These are phyloP conservation scores for Glareola pratincola DNA, from an alignment of 2,113 vertebrate species.

Conservation along the genomic window DNA sequence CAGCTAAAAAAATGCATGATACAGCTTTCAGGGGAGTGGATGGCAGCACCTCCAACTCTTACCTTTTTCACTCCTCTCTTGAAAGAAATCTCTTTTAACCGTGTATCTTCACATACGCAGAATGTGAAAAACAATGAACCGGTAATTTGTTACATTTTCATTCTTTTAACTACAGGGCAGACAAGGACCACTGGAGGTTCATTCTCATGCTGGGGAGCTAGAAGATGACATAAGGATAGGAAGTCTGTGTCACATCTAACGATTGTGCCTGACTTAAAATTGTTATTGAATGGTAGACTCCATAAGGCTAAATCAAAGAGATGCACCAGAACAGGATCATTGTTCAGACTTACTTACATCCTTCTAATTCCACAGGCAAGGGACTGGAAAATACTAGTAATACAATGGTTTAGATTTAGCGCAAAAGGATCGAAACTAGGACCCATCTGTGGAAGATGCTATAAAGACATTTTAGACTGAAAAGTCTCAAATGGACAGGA, in stretches of 20 bases:
- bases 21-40: not conserved
- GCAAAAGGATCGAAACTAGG: not conserved
- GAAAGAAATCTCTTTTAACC: not conserved
- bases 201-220: not conserved
- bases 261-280: not conserved
- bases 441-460: not conserved
- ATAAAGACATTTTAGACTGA: not conserved
- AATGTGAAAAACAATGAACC: not conserved
- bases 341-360: not conserved
- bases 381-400: not conserved
- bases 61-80: not conserved
- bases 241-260: not conserved
- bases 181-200: not conserved
- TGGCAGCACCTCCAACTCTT: not conserved
- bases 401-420: not conserved
- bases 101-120: not conserved
- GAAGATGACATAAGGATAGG: not conserved
- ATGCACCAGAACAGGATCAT: not conserved
- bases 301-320: not conserved
- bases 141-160: not conserved
- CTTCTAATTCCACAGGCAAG: not conserved
- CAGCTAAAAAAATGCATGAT: not conserved
- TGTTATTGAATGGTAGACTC: not conserved
- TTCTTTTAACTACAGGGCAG: conserved; percentile 22
- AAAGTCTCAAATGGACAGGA: not conserved